phyloP scores from a whole-genome alignment of 2,797 vertebrate genomes.

The Denticeps clupeoides region DNA sequence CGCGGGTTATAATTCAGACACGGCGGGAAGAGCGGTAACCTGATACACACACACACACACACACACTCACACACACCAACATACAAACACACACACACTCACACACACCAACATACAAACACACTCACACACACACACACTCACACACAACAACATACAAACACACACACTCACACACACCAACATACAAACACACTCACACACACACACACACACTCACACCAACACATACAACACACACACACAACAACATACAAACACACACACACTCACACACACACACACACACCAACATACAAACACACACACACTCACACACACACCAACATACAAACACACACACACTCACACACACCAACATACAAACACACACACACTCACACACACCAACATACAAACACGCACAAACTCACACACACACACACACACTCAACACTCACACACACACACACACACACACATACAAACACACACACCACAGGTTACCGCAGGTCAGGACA shows the following conservation, averaged over 20 bases:
- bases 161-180: not conserved
- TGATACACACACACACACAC: slow-evolving; percentile 41
- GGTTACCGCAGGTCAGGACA: no score
- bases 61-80: not conserved
- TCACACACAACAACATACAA: not conserved
- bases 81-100: not conserved
- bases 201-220: not conserved
- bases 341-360: no score
- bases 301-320: no score
- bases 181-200: not conserved
- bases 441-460: no score
- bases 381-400: no score
- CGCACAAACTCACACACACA: no score
- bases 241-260: not conserved
- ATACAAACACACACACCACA: no score
- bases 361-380: no score
- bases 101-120: not conserved
- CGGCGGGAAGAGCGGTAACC: slow-evolving; percentile 95
- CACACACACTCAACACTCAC: no score
- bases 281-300: no score
- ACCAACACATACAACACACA: no score
- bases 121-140: not conserved
- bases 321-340: no score
- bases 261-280: slow-evolving; percentile 5
- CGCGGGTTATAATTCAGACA: slow-evolving; percentile 99